phyloP scores from a whole-genome alignment of 2,888 invertebrate species.

The Phortica magna region DNA sequence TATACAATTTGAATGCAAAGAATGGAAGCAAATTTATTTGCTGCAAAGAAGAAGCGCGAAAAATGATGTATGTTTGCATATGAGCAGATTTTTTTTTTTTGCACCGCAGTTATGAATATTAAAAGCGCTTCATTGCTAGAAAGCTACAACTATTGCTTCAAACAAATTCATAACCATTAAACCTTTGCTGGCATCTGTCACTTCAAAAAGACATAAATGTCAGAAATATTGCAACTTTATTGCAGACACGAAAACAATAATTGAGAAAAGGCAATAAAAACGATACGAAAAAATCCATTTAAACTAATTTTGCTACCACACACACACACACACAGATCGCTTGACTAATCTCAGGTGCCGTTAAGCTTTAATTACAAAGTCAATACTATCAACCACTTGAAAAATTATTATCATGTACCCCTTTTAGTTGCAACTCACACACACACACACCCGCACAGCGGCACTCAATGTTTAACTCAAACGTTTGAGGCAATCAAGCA shows the following conservation, averaged over 20 bases:
- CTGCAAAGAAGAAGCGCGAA: too few relatives aligned
- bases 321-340: too few relatives aligned
- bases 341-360: neutral
- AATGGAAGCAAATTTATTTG: neutral
- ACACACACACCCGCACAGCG: neutral
- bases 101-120: too few relatives aligned
- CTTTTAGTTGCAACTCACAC: neutral
- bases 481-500: slow-evolving; percentile 34
- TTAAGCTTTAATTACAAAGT: neutral
- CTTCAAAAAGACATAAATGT: slow-evolving; percentile 39
- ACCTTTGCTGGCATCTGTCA: neutral
- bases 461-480: neutral
- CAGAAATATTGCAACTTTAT: slow-evolving; percentile 53
- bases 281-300: slow-evolving; percentile 57
- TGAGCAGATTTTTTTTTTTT: too few relatives aligned
- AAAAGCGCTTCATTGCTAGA: too few relatives aligned
- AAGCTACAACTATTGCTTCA: too few relatives aligned
- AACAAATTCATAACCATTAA: neutral
- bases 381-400: slow-evolving; percentile 7
- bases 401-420: slow-evolving; percentile 10
- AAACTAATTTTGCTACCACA: neutral
- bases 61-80: too few relatives aligned
- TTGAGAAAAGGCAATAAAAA: slow-evolving; percentile 55
- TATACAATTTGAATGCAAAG: neutral
- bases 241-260: slow-evolving; percentile 55